Conservation (phyloP, 2,797 vertebrate genomes). For the Diglossa cyanea region DNA sequence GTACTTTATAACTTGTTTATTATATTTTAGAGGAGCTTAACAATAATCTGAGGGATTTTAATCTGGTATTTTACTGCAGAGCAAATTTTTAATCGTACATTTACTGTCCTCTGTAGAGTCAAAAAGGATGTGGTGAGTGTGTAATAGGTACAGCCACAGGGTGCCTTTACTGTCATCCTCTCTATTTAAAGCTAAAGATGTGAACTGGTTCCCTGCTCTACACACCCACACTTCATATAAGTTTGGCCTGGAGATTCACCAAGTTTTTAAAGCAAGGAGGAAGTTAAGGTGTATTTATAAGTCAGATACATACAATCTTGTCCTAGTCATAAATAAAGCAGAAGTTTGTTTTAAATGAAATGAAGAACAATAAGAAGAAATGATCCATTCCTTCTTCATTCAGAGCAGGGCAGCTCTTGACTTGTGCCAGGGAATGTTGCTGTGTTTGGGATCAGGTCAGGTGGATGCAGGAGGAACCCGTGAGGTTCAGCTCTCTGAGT, state of each 20-base stretch:
- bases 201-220: neutral
- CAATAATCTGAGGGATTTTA: neutral
- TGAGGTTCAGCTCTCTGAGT: fast-evolving
- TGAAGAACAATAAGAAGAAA: neutral
- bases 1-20: neutral
- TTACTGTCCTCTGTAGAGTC: neutral
- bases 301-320: neutral
- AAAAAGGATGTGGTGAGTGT: neutral
- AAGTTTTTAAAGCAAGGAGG: neutral
- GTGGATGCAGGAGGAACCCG: neutral
- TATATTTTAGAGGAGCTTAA: neutral
- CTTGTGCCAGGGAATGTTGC: neutral
- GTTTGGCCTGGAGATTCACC: neutral
- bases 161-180: neutral
- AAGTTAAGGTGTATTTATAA: neutral
- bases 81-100: neutral
- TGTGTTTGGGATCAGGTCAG: neutral
- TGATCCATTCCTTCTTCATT: neutral
- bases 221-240: neutral
- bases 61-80: neutral
- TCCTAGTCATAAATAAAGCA: neutral
- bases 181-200: neutral
- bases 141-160: neutral
- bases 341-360: neutral
- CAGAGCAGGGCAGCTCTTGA: neutral